These are phyloP conservation scores for Microtus montanus DNA, from an alignment of 2,113 vertebrate species.

Conservation along the genomic window DNA sequence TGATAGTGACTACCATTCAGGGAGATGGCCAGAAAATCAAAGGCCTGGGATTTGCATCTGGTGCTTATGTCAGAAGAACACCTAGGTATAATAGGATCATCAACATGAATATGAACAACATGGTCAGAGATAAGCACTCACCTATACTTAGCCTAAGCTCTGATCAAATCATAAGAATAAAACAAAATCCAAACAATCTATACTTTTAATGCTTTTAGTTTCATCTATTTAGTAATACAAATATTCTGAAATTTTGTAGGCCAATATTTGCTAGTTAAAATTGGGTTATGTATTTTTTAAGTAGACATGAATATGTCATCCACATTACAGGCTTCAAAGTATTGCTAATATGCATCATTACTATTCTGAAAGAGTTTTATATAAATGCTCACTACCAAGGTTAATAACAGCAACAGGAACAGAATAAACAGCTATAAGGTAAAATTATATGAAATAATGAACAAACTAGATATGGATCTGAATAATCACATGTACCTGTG, in stretches of 20 bases:
- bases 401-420: slow-evolving; percentile 43
- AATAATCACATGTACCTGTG: not conserved
- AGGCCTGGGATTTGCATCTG: not conserved
- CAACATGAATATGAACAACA: not conserved
- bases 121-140: not conserved
- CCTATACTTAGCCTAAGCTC: not conserved
- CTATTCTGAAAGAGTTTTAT: slow-evolving; percentile 40
- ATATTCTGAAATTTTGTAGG: not conserved
- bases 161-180: not conserved
- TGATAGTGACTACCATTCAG: not conserved
- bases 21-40: not conserved
- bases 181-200: not conserved
- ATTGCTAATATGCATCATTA: slow-evolving; percentile 44
- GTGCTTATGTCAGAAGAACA: not conserved
- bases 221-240: slow-evolving; percentile 11
- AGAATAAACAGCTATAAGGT: slow-evolving; percentile 51
- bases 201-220: not conserved
- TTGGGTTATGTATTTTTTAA: slow-evolving; percentile 7
- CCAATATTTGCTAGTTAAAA: slow-evolving; percentile 1
- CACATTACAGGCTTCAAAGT: not conserved
- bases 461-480: slow-evolving; percentile 15
- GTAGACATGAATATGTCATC: not conserved
- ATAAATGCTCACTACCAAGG: slow-evolving; percentile 26
- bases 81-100: not conserved
- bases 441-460: slow-evolving; percentile 49